phyloP scores from a whole-genome alignment of 2,888 invertebrate species.

The Tinea semifulvella region DNA sequence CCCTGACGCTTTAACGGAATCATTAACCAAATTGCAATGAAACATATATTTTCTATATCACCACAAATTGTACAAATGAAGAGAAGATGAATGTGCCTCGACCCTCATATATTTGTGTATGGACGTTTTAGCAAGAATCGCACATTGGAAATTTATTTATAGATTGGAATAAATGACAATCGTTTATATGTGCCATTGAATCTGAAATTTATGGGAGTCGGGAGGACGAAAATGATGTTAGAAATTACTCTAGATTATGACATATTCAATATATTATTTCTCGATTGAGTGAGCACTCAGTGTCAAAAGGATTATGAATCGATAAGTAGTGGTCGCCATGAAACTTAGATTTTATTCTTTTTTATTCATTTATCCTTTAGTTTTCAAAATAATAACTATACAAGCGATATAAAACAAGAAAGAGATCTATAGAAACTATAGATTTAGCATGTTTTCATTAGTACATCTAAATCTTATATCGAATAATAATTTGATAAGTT shows the following conservation, averaged over 20 bases:
- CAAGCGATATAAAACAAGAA: too few relatives aligned
- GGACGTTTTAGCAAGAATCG: slow-evolving; percentile 49
- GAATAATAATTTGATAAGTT: too few relatives aligned
- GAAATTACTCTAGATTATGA: slow-evolving; percentile 6
- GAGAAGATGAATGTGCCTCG: slow-evolving; percentile 46
- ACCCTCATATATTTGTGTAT: slow-evolving; percentile 48
- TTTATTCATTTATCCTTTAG: too few relatives aligned
- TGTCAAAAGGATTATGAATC: not conserved
- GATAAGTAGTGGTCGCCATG: too few relatives aligned
- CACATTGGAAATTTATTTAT: slow-evolving; percentile 52
- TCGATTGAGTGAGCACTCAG: not conserved
- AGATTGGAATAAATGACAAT: slow-evolving; percentile 42
- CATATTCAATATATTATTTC: slow-evolving; percentile 1
- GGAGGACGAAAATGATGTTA: slow-evolving; percentile 6
- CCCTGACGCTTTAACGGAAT: too few relatives aligned
- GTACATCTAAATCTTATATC: too few relatives aligned
- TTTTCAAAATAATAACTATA: too few relatives aligned
- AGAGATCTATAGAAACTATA: too few relatives aligned
- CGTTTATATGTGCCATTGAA: slow-evolving; percentile 41
- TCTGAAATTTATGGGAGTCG: slow-evolving; percentile 30
- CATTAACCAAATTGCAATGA: too few relatives aligned
- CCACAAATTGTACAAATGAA: slow-evolving; percentile 36
- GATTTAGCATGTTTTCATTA: too few relatives aligned
- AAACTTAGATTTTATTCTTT: too few relatives aligned
- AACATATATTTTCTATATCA: too few relatives aligned